A percentile compares a stretch with the other conserved stretches of the same genome.
Conservation (phyloP, 2,888 invertebrate species). For the Bugula neritina region DNA sequence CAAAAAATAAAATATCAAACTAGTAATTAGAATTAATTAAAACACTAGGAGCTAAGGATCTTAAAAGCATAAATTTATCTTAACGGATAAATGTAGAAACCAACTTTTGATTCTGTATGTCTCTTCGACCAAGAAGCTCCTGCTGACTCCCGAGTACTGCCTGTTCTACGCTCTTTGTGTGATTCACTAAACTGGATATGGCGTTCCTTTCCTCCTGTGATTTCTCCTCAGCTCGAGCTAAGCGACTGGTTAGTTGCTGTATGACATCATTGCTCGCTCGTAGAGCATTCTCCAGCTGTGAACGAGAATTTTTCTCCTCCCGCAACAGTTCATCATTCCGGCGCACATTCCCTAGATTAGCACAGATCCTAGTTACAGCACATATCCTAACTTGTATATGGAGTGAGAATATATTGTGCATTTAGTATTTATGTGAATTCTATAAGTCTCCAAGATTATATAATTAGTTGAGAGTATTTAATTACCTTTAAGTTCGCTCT, state of each 20-base stretch:
- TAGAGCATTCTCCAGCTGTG: slow-evolving; percentile 45
- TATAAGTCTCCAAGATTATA: no score
- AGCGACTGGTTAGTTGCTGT: slow-evolving; percentile 40
- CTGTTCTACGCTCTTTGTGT: slow-evolving; percentile 49
- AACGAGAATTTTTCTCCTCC: slow-evolving; percentile 45
- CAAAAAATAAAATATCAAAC: no score
- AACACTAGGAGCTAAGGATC: no score
- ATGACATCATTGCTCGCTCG: slow-evolving; percentile 46
- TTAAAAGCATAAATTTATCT: no score
- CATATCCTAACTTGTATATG: no score
- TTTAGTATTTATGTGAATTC: no score
- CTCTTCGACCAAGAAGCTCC: slow-evolving; percentile 41
- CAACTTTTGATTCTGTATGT: slow-evolving; percentile 40
- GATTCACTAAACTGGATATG: slow-evolving; percentile 41
- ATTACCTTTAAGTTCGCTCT: slow-evolving; percentile 43
- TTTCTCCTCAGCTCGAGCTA: slow-evolving; percentile 47
- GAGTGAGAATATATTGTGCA: no score
- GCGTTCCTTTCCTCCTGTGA: slow-evolving; percentile 45
- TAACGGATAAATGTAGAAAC: no score
- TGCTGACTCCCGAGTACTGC: slow-evolving; percentile 45
- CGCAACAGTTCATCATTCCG: slow-evolving; percentile 45
- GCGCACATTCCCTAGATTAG: slow-evolving; percentile 33
- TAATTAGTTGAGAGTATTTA: no score
- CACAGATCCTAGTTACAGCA: not conserved
- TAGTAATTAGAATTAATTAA: no score